Evolutionary conservation across 2,888 invertebrate genomes (phyloP).

Genomic region (Pterostichus madidus): DNA sequence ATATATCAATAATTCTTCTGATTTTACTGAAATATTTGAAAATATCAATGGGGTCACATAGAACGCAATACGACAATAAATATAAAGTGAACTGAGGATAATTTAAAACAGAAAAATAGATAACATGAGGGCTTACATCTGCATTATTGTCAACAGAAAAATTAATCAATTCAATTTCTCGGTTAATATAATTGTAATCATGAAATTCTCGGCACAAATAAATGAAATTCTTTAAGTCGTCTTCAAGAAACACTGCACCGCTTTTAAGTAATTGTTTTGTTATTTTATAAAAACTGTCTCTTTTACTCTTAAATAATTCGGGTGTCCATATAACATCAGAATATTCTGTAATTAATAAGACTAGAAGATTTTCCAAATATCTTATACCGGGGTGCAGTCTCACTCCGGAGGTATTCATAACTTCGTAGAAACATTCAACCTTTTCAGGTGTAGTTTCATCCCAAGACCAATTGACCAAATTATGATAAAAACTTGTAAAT

Average conservation of each 20-base stretch:
- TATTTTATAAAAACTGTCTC: not conserved
- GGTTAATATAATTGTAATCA: not conserved
- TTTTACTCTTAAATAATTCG: too few species aligned
- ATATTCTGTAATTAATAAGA: too few species aligned
- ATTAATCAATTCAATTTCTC: not conserved
- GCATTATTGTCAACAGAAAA: not conserved
- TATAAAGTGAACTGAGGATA: not conserved
- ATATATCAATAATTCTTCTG: not conserved
- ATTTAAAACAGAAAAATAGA: not conserved
- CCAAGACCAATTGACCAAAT: too few species aligned
- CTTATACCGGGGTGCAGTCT: too few species aligned
- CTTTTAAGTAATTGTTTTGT: not conserved
- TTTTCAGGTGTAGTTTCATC: too few species aligned
- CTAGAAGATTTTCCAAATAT: too few species aligned
- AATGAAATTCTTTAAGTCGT: constrained; percentile 8
- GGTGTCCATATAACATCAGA: not conserved
- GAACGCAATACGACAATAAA: not conserved
- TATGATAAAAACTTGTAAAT: too few species aligned
- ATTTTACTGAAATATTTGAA: not conserved
- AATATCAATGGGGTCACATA: not conserved
- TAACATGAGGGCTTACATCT: not conserved
- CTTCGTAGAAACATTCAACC: too few species aligned
- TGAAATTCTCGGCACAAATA: not conserved
- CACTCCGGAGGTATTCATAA: too few species aligned
- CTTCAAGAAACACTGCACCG: not conserved